These are phyloP conservation scores for Ictalurus punctatus DNA, from an alignment of 2,113 vertebrate genomes.

Conservation along the genomic window DNA sequence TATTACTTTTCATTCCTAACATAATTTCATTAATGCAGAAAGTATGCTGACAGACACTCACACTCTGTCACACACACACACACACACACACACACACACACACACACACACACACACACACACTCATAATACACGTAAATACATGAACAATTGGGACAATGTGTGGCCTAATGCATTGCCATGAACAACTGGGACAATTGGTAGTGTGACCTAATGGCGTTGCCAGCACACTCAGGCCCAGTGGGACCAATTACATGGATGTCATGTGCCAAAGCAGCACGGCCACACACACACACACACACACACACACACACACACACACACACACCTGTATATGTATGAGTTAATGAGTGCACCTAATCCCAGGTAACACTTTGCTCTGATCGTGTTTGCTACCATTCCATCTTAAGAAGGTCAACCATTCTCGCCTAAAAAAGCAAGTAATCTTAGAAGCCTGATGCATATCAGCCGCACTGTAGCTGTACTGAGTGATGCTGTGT, in stretches of 20 bases:
- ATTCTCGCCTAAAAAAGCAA: neutral
- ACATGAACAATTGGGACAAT: neutral
- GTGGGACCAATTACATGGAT: slow-evolving; percentile 44
- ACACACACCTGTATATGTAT: neutral
- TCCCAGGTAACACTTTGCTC: neutral
- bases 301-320: neutral
- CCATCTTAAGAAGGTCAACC: neutral
- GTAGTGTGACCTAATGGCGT: neutral
- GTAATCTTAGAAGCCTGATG: neutral
- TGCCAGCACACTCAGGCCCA: slow-evolving; percentile 32
- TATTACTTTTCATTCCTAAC: neutral
- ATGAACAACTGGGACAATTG: neutral
- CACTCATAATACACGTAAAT: neutral
- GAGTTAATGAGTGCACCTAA: neutral
- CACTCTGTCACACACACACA: neutral
- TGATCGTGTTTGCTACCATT: neutral
- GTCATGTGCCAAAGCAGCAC: slow-evolving; percentile 17
- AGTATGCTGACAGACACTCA: slow-evolving; percentile 12
- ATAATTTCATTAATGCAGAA: neutral
- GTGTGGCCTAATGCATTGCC: neutral
- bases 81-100: neutral
- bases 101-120: slow-evolving; percentile 5
- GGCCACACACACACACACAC: slow-evolving; percentile 5
- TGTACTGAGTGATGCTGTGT: neutral
- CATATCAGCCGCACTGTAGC: neutral